These are phyloP conservation scores for Rapana venosa DNA, from an alignment of 2,888 invertebrate species.

Conservation along the genomic window DNA sequence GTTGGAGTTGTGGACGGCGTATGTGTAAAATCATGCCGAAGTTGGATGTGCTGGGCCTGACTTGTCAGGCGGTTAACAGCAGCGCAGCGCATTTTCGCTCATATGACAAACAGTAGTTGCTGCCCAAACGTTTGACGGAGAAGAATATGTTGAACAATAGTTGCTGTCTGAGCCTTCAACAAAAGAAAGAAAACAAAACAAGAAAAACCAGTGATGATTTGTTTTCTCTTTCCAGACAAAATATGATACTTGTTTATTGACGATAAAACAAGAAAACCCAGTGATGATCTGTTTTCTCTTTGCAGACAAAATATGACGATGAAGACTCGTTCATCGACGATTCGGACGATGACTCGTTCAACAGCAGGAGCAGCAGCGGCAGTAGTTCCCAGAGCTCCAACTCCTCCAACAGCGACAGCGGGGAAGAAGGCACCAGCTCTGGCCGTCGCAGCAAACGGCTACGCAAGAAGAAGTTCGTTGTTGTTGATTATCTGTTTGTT, in stretches of 20 bases:
- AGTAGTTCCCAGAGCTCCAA: conserved; percentile 47
- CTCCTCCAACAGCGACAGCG: conserved; percentile 49
- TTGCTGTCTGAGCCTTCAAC: too few species aligned
- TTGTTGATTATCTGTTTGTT: neutral
- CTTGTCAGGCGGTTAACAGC: too few species aligned
- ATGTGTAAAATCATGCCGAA: too few species aligned
- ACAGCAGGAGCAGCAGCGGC: conserved; percentile 45
- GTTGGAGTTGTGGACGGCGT: too few species aligned
- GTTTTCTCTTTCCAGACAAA: conserved; percentile 47
- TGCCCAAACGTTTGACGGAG: too few species aligned
- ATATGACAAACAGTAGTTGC: too few species aligned
- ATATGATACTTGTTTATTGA: conserved; percentile 68
- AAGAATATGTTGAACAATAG: too few species aligned
- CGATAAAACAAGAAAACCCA: conserved; percentile 50
- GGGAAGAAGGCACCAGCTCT: conserved; percentile 45
- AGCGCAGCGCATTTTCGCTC: too few species aligned
- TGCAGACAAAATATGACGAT: conserved; percentile 53
- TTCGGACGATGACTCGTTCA: conserved; percentile 55
- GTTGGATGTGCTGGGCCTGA: too few species aligned
- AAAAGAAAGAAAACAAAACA: too few species aligned
- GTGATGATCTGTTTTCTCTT: neutral
- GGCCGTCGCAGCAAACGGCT: conserved; percentile 52
- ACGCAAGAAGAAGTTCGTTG: conserved; percentile 45
- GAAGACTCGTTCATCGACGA: conserved; percentile 73
- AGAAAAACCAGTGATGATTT: neutral